phyloP scores from a whole-genome alignment of 2,113 vertebrate genomes.

The Channa argus region DNA sequence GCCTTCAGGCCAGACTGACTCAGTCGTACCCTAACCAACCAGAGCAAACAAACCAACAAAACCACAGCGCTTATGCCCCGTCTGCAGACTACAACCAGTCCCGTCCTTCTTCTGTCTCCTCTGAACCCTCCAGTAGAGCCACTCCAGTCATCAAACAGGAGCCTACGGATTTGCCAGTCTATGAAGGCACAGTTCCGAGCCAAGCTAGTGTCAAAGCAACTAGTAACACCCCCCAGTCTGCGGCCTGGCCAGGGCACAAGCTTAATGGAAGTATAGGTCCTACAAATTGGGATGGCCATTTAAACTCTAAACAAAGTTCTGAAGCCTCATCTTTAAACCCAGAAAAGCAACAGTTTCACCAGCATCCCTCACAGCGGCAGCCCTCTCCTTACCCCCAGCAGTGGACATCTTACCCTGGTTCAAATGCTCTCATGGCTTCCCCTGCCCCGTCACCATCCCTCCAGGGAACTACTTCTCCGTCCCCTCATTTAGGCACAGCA shows the following conservation, averaged over 20 bases:
- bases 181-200: conserved; percentile 74
- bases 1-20: conserved; percentile 86
- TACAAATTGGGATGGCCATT: conserved; percentile 75
- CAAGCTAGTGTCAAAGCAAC: conserved; percentile 64
- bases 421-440: conserved; percentile 71
- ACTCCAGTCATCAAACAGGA: conserved; percentile 93
- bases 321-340: conserved; percentile 76
- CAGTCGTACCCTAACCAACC: conserved; percentile 82
- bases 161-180: conserved; percentile 84
- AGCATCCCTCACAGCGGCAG: conserved; percentile 75
- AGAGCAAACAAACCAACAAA: conserved; percentile 75
- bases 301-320: conserved; percentile 62
- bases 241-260: conserved; percentile 86
- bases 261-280: conserved; percentile 76
- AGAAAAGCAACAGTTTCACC: conserved; percentile 81
- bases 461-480: conserved; percentile 65
- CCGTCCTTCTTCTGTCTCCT: conserved; percentile 78
- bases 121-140: conserved; percentile 76
- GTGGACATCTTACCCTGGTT: conserved; percentile 73
- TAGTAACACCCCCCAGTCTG: conserved; percentile 65
- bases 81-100: conserved; percentile 78
- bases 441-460: conserved; percentile 71
- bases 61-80: conserved; percentile 68
- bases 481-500: conserved; percentile 69
- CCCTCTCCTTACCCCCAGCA: conserved; percentile 74